phyloP scores from a whole-genome alignment of 2,888 invertebrate species.

The Rotaria sp. region DNA sequence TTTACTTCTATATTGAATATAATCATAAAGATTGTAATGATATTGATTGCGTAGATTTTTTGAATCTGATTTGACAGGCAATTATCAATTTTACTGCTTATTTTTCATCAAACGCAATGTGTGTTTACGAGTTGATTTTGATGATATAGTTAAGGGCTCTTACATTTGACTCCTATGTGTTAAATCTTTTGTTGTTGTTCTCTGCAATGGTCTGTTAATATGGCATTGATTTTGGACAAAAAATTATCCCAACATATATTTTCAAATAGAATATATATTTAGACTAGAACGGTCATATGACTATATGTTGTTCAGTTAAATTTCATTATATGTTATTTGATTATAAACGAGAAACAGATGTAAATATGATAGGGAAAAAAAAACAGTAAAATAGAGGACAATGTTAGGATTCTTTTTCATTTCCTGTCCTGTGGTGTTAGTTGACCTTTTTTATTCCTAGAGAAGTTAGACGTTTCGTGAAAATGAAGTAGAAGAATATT shows the following conservation, averaged over 20 bases:
- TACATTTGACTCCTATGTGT: neutral
- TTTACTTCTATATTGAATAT: neutral
- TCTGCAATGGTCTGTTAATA: constrained; percentile 13
- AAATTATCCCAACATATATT: constrained; percentile 10
- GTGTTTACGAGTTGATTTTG: constrained; percentile 8
- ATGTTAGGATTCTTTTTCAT: neutral
- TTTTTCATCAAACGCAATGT: neutral
- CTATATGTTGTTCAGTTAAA: neutral
- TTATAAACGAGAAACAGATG: constrained; percentile 17
- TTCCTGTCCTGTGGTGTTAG: constrained; percentile 6
- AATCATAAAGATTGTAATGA: neutral
- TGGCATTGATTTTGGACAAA: neutral
- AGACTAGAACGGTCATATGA: neutral
- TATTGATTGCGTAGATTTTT: neutral
- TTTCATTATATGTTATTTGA: neutral
- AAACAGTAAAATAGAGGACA: no score
- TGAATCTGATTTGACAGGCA: neutral
- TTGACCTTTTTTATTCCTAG: neutral
- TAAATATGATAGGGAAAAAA: neutral
- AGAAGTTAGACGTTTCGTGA: neutral
- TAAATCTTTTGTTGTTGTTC: neutral
- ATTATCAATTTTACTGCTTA: constrained; percentile 14
- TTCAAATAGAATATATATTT: constrained; percentile 16
- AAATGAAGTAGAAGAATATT: neutral
- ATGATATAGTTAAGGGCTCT: neutral